Base-by-base conservation (phyloP, 2,888 invertebrate genomes). In the Troides helena region DNA sequence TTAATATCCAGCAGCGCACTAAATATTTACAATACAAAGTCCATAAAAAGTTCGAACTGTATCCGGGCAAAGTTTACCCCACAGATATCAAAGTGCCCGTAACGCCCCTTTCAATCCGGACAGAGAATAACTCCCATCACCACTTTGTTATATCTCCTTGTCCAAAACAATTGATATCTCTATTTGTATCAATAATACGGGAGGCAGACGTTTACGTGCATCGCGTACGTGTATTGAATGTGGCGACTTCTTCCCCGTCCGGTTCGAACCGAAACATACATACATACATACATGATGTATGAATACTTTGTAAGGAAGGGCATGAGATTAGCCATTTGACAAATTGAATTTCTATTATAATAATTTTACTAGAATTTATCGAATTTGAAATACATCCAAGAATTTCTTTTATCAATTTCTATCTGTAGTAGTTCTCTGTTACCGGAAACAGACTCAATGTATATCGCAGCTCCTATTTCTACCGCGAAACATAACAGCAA, bases 141-240 rank as follows among this genome's bases (percentile, higher is more conserved):
- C 88, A 87, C 87, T 78, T 78, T 80, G 85, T 84, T 85, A 85
- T 88, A 87, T 84, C 81, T 84, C 81, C 86, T 83, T 89, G 90
- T 90, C 89, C 87, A 82, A 88, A 92, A 90, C 92, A 92, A 92
- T 92, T 90, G 91, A 89, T 91, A 91, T 90, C 86, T 90, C 90
- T 90, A 90, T 92, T 92, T 92, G 92, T 92, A 92, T 91, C 92
- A 92, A 92, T 92, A 91, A 90, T 89, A 87, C 86, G 80, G 82
- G 80, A 84, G 83, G 85, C 87, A 86, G 90, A 91, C 88, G 85
- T 87, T 89, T 89, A 89, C 90, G 88, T 90, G 88, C 83, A 86
- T 84, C 85, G 81, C 73, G 87, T 88, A 91, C 92, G 92, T 92
- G 92, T 80, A 73, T 72, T 67, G 91, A 90, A 90, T 92, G 80